A percentile compares a stretch with the other conserved stretches of the same genome.
Evolutionary conservation across 64 coral and sea anemone genomes (phyloP).

Genomic region (Actinia equina): DNA sequence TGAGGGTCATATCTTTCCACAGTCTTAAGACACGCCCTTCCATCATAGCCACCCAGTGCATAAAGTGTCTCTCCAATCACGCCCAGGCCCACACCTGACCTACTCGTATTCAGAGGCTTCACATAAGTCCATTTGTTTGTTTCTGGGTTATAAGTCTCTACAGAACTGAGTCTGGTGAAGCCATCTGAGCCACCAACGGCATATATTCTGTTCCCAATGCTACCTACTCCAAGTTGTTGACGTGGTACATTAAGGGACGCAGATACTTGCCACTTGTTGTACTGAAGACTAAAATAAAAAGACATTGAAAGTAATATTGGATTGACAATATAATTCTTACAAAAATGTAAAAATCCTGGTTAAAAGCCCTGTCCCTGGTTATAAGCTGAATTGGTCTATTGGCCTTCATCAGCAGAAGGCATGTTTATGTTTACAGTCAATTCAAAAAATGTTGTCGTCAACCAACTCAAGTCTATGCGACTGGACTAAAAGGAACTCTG

Average conservation of each 20-base stretch:
- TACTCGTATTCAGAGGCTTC: conserved; percentile 93
- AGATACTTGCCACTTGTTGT: conserved; percentile 86
- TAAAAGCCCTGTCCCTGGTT: too few relatives aligned
- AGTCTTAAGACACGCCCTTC: conserved; percentile 91
- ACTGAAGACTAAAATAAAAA: conserved; percentile 77
- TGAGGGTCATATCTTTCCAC: conserved; percentile 98
- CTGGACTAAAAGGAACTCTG: too few relatives aligned
- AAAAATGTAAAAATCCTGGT: too few relatives aligned
- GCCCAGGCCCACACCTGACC: conserved; percentile 94
- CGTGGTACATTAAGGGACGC: conserved; percentile 82
- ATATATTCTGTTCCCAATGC: conserved; percentile 77
- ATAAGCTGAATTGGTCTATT: too few relatives aligned
- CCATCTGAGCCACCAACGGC: conserved; percentile 97
- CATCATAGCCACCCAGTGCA: conserved; percentile 97
- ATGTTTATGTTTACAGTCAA: too few relatives aligned
- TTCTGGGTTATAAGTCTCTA: conserved; percentile 78
- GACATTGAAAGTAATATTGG: background rate
- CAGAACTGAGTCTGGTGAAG: conserved; percentile 86
- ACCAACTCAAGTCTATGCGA: too few relatives aligned
- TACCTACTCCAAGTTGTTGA: conserved; percentile 89
- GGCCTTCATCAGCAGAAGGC: too few relatives aligned
- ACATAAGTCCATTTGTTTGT: conserved; percentile 87
- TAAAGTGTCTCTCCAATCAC: conserved; percentile 92
- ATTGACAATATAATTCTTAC: too few relatives aligned
- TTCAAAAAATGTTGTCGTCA: too few relatives aligned